Evolutionary conservation across 1,140 invertebrate genomes (phyloP).

Genomic region (Trissolcus basalis): DNA sequence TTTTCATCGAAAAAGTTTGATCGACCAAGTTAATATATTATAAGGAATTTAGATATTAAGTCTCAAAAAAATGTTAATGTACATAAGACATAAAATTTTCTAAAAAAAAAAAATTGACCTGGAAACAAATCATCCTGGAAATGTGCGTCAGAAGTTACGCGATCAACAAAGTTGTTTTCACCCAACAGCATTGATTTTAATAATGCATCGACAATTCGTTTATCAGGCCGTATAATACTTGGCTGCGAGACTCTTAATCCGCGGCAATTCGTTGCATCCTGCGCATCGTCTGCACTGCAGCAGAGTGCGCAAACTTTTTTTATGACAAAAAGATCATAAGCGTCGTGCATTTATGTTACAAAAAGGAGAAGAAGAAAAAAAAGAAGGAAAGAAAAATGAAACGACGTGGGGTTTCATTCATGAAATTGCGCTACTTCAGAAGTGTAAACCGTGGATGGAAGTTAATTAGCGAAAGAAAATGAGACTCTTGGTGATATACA

Average conservation of each 20-base stretch:
- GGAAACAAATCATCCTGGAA: no score
- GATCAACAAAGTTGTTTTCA: no score
- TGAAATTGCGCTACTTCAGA: constrained; percentile 3
- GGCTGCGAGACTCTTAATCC: constrained; percentile 46
- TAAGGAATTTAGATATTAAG: no score
- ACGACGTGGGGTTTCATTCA: constrained; percentile 2
- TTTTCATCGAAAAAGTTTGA: no score
- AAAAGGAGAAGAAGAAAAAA: background rate
- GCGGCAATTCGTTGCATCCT: constrained; percentile 36
- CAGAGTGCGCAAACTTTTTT: constrained; percentile 57
- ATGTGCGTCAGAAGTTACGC: no score
- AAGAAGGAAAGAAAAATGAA: no score
- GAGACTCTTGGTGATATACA: constrained; percentile 13
- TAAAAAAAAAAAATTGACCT: no score
- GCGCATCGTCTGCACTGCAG: constrained; percentile 49
- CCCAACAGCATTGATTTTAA: constrained; percentile 9
- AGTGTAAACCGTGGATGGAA: constrained; percentile 5
- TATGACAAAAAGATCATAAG: constrained; percentile 46
- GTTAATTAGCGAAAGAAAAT: constrained; percentile 45
- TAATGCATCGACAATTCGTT: constrained; percentile 32
- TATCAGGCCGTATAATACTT: constrained; percentile 29
- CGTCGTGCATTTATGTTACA: constrained; percentile 13
- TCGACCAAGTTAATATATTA: no score
- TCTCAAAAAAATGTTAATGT: no score
- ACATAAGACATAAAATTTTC: no score